Conservation (phyloP, 1,140 invertebrate species). For the Oryzaephilus surinamensis region DNA sequence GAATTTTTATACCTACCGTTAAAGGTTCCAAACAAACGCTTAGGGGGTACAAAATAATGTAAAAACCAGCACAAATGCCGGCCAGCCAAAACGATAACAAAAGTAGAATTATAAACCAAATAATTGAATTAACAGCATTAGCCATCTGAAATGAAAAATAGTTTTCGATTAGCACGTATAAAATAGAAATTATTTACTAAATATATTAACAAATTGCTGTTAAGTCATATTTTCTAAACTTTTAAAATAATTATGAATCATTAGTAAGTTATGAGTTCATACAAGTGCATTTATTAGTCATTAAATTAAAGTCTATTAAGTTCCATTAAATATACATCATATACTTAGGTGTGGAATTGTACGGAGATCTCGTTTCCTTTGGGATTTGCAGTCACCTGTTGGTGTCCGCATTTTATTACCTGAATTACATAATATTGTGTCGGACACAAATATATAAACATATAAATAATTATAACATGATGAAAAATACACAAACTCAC, state of each 20-base stretch:
- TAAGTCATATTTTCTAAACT: not conserved
- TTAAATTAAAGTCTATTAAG: not conserved
- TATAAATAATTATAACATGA: too few relatives aligned
- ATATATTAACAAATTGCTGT: conserved; percentile 1
- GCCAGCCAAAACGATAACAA: conserved; percentile 63
- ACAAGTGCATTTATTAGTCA: conserved; percentile 3
- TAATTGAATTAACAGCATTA: conserved; percentile 53
- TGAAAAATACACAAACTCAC: too few relatives aligned
- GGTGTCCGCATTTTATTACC: too few relatives aligned
- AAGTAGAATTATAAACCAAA: conserved; percentile 71
- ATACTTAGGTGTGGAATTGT: too few relatives aligned
- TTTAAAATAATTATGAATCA: not conserved
- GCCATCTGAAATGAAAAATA: conserved; percentile 38
- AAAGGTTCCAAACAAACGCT: conserved; percentile 56
- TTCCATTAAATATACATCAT: too few relatives aligned
- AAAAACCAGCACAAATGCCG: conserved; percentile 58
- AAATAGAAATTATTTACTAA: not conserved
- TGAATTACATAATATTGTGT: too few relatives aligned
- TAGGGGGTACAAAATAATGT: conserved; percentile 60
- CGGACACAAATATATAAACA: too few relatives aligned
- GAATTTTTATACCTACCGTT: conserved; percentile 38
- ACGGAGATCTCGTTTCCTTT: too few relatives aligned
- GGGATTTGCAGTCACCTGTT: too few relatives aligned
- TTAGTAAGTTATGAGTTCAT: not conserved
- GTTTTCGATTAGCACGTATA: too few relatives aligned